Conservation (phyloP, 1,140 invertebrate genomes). For the Drosophila busckii region DNA sequence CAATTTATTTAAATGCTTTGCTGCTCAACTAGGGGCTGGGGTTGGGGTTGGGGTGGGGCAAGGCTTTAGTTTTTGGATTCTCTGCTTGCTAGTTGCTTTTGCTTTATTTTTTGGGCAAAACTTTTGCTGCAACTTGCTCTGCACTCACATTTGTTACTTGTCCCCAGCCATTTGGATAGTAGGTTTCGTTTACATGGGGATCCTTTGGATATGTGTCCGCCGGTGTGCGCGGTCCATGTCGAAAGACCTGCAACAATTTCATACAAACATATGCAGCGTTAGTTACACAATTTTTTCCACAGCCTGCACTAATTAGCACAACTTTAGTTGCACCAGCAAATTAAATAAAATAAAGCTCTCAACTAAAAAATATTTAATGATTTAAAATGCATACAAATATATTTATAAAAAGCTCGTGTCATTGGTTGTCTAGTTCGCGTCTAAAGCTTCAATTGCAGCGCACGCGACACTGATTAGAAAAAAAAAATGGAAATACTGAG, state of each 20-base stretch:
- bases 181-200: conserved; percentile 83
- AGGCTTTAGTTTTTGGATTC: conserved; percentile 7
- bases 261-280: conserved; percentile 21
- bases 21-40: conserved; percentile 27
- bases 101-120: conserved; percentile 42
- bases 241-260: conserved; percentile 82
- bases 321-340: not conserved
- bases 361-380: too few species aligned
- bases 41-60: conserved; percentile 4
- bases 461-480: conserved; percentile 32
- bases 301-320: conserved; percentile 19
- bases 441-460: conserved; percentile 1
- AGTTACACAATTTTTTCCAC: conserved; percentile 25
- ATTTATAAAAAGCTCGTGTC: too few species aligned
- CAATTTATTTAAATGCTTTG: conserved; percentile 76
- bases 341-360: too few species aligned
- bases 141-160: conserved; percentile 88
- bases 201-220: conserved; percentile 88
- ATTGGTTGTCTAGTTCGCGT: conserved; percentile 1
- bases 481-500: not conserved
- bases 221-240: conserved; percentile 90
- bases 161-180: conserved; percentile 88
- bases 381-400: too few species aligned
- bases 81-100: not conserved
- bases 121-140: conserved; percentile 52